Evolutionary conservation across 92 coral and sea anemone genomes (phyloP).

Genomic region (Pocillopora meandrina): DNA sequence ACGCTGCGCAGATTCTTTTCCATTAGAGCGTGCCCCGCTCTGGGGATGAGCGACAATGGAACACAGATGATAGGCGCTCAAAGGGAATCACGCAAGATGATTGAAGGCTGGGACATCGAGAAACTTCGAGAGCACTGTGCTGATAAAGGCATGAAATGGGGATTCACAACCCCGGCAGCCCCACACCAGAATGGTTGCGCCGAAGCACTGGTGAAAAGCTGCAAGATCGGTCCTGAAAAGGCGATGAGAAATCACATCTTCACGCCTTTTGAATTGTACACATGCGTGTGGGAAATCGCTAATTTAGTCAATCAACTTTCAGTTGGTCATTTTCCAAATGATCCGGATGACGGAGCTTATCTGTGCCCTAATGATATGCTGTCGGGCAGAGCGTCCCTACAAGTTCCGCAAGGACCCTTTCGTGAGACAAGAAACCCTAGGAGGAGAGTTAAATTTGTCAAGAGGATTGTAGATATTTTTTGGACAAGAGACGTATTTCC

Average conservation of each 20-base stretch:
- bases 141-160: conserved; percentile 56
- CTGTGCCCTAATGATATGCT: neutral
- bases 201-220: conserved; percentile 49
- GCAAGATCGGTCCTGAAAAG: conserved; percentile 42
- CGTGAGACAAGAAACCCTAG: neutral
- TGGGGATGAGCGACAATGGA: conserved; percentile 4
- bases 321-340: neutral
- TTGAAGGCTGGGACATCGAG: conserved; percentile 35
- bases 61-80: neutral
- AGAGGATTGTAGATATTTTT: no score
- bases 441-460: neutral
- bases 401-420: neutral
- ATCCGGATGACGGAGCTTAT: neutral
- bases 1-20: conserved; percentile 57
- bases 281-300: neutral
- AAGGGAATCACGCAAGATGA: conserved; percentile 41
- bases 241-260: neutral
- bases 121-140: conserved; percentile 40
- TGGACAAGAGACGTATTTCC: no score
- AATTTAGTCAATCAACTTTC: neutral
- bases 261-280: no score
- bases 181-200: conserved; percentile 69
- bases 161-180: conserved; percentile 51
- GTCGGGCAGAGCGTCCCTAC: neutral
- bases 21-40: conserved; percentile 56